Base-by-base conservation (phyloP, 1,140 invertebrate genomes). In the Bombus superbus region DNA sequence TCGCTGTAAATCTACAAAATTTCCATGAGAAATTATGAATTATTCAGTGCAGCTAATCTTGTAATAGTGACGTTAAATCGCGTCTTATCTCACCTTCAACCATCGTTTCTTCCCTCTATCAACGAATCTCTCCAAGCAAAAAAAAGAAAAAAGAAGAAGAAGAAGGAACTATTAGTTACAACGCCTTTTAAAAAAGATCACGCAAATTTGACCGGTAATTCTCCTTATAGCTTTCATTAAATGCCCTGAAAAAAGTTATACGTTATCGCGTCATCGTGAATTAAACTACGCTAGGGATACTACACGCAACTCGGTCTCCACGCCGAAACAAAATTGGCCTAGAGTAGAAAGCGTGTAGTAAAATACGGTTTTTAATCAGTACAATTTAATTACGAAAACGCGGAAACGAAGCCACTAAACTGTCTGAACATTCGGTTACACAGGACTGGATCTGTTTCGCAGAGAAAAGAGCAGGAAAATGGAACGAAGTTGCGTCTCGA, bases 311-410 rank as follows among this genome's bases (percentile, higher is more conserved):
- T 35, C 1, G 8, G 42, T 25, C 40, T 28, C 9, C 13, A 1
- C 2, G 32, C 1, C 0, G 6, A 10, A 11, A 18, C 18, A 38
- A n/a, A 28, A 22, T 4, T 15, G 15, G 8, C 5, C 3, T 11
- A 42, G 6, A 6, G 32, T 15, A 18, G 42, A 57, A 66, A 5
- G 15, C 40, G 66, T 8, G 15, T 44, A 68, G 42, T 35, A 68
- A 77, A 83, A 83, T 57, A 35, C 28, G 22, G 40, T 22, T 32
- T 73, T 82, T 74, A 47, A 82, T 75, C 71, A 64, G 40, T 11
- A 35, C 2, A 25, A 77, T 83, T 83, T 83, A 83, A 83, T 83
- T 77, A 62, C 80, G 53, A 42, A 38, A 77, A 66, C 2, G 42
- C 5, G 40, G 6, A 66, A 66, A 83, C 42, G 81, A 83, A 68